Evolutionary conservation across 2,888 invertebrate genomes (phyloP).

Genomic region (Apodemia zela): DNA sequence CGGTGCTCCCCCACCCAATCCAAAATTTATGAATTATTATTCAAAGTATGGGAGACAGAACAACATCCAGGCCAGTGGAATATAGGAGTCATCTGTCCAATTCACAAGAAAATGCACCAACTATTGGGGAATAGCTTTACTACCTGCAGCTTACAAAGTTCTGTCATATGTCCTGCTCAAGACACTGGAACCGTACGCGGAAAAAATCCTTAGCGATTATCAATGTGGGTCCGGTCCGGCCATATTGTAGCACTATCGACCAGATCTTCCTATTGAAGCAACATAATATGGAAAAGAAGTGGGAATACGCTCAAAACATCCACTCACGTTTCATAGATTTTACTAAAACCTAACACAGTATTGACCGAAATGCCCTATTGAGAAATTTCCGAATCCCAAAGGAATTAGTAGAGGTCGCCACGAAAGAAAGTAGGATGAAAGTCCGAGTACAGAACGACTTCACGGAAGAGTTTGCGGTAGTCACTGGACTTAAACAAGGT

Average conservation of each 20-base stretch:
- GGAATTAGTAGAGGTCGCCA: not conserved
- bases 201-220: constrained; percentile 9
- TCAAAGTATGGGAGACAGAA: too few relatives aligned
- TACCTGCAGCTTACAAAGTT: too few relatives aligned
- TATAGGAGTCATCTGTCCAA: too few relatives aligned
- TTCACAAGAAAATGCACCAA: too few relatives aligned
- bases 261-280: constrained; percentile 25
- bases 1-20: too few relatives aligned
- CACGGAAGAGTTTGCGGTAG: constrained; percentile 21
- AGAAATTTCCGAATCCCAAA: constrained; percentile 12
- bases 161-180: too few relatives aligned
- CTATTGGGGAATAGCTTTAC: too few relatives aligned
- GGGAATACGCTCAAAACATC: constrained; percentile 27
- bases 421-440: not conserved
- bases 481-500: constrained; percentile 24
- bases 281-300: constrained; percentile 26
- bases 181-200: too few relatives aligned
- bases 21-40: too few relatives aligned
- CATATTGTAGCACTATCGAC: constrained; percentile 25
- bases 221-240: constrained; percentile 22
- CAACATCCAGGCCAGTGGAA: too few relatives aligned
- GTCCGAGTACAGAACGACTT: constrained; percentile 20
- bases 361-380: not conserved
- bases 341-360: constrained; percentile 3
- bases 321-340: constrained; percentile 25